Base-by-base conservation (phyloP, 2,113 vertebrate genomes). In the Nerophis ophidion region DNA sequence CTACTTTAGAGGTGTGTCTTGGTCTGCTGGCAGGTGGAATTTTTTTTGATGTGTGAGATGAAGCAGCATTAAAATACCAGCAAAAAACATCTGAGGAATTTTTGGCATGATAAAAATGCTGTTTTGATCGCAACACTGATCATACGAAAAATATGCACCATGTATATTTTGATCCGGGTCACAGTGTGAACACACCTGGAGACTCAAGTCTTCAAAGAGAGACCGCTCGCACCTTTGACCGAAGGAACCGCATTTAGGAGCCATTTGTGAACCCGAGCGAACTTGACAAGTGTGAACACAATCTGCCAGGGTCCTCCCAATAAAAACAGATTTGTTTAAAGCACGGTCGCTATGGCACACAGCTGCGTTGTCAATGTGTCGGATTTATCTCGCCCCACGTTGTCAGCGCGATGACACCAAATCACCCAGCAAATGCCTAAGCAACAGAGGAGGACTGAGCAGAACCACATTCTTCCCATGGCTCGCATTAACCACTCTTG, bases 401-500 rank as follows among this genome's bases (percentile, higher is more conserved):
- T 79, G 74, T 50, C 11, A 50, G 48, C 70, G 74, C 40, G 81
- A 65, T 64, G 72, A 66, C 66, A 82, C 65, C 67, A 53, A 53
- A 81, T 82, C 81, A 49, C 68, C 63, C 57, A 47, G 66, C 66
- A 70, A 75, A 67, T 67, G 66, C 63, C 56, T 48, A n/a, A 68
- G 58, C 48, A 56, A 65, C 66, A 58, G 65, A 79, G 58, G 57
- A 70, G 44, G n/a, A 42, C 33, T 51, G 48, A 56, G 61, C 65
- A 47, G 52, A 61, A 51, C 44, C 11, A 62, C 65, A 72, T 80
- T 79, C 81, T 66, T 75, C 71, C 65, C 60, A 16, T 71, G 68
- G 79, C 65, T 81, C 63, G 10, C 57, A 47, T 66, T 51, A 65
- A 61, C 70, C 74, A 61, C 48, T 17, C 59, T 57, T 78, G 68